Conservation (phyloP, 2,888 invertebrate genomes). For the Apoda limacodes region DNA sequence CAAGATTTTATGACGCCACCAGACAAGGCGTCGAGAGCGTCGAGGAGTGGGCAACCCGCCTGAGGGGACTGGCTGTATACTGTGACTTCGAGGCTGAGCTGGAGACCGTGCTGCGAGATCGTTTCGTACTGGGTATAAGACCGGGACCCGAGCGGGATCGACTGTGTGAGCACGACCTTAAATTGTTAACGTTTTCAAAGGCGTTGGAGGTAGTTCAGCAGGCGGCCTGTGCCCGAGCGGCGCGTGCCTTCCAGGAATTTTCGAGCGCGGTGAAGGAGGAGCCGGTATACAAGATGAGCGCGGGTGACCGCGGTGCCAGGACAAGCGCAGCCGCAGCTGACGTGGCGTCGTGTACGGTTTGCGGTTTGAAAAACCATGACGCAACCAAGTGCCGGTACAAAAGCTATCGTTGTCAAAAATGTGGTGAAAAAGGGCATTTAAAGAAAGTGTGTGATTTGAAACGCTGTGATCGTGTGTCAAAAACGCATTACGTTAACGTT, state of each 20-base stretch:
- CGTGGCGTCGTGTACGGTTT: constrained; percentile 3
- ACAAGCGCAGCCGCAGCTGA: background rate
- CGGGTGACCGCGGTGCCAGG: no score
- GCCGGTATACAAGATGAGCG: no score
- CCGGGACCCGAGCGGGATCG: constrained; percentile 14
- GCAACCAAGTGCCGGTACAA: constrained; percentile 16
- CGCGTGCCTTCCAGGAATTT: background rate
- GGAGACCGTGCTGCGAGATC: constrained; percentile 11
- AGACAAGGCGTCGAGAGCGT: no score
- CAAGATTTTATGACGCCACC: no score
- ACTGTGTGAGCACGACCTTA: constrained; percentile 15
- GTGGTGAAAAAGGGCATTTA: no score
- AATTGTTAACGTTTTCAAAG: constrained; percentile 7
- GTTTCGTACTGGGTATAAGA: constrained; percentile 15
- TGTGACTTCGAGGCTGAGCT: constrained; percentile 14
- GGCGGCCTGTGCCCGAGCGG: constrained; percentile 12
- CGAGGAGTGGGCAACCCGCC: no score
- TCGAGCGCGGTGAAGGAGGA: constrained; percentile 7
- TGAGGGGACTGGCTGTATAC: no score
- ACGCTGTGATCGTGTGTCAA: constrained; percentile 15
- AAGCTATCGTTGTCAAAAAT: no score
- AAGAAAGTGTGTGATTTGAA: constrained; percentile 19
- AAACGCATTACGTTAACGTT: constrained; percentile 7
- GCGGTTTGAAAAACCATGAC: constrained; percentile 10
- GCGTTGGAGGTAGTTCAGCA: no score